Evolutionary conservation across 2,797 vertebrate genomes (phyloP).

Genomic region (Helostoma temminkii): DNA sequence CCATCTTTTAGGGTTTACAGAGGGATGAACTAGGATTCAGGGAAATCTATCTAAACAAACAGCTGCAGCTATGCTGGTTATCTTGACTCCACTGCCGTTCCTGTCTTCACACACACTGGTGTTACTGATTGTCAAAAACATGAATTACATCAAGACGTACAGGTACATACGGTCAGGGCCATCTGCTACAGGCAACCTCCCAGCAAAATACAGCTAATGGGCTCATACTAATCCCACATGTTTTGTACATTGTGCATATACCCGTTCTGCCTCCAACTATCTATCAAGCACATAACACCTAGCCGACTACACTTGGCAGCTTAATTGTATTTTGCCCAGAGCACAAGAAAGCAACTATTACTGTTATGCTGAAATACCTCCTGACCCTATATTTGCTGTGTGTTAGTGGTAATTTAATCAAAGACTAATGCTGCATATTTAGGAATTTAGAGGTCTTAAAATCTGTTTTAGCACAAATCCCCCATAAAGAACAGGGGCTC

Average conservation of each 20-base stretch:
- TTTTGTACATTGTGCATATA: conserved; percentile 32
- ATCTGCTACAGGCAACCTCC: conserved; percentile 13
- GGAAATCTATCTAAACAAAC: conserved; percentile 62
- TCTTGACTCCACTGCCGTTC: conserved; percentile 25
- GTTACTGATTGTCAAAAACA: conserved; percentile 27
- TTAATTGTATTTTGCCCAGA: conserved; percentile 67
- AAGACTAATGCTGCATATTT: conserved; percentile 28
- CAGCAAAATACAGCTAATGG: conserved; percentile 39
- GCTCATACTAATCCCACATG: conserved; percentile 21
- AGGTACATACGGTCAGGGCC: conserved; percentile 11
- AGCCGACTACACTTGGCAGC: conserved; percentile 57
- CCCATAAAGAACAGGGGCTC: neutral
- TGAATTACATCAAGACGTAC: conserved; percentile 12
- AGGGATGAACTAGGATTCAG: conserved; percentile 43
- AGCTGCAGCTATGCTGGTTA: conserved; percentile 38
- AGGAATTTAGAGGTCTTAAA: conserved; percentile 11
- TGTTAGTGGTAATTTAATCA: conserved; percentile 38
- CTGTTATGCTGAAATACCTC: conserved; percentile 26
- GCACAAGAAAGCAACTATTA: conserved; percentile 60
- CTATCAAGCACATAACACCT: conserved; percentile 53
- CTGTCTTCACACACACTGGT: conserved; percentile 12
- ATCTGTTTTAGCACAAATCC: neutral
- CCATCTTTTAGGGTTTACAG: conserved; percentile 33
- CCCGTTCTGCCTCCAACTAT: conserved; percentile 50
- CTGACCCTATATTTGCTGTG: conserved; percentile 18